Conservation (phyloP, 2,888 invertebrate species). For the Hartigia nigra region DNA sequence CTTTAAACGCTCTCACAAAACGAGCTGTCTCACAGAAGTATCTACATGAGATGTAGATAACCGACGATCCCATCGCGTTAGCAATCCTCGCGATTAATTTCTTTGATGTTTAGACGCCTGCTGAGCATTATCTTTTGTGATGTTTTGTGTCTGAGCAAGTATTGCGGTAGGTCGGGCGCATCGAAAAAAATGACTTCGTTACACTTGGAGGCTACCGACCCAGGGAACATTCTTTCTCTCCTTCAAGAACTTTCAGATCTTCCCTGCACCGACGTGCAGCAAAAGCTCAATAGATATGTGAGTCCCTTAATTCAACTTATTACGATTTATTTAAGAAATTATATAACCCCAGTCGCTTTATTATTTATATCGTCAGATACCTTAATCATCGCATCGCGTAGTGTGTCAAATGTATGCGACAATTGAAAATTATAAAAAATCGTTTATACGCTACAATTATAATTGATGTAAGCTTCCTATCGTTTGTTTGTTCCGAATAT, state of each 20-base stretch:
- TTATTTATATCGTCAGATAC: not conserved
- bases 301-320: constrained; percentile 44
- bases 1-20: not conserved
- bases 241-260: constrained; percentile 50
- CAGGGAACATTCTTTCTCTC: constrained; percentile 41
- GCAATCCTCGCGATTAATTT: not conserved
- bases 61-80: not conserved
- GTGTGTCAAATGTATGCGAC: not conserved
- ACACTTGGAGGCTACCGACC: constrained; percentile 23
- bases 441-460: not conserved
- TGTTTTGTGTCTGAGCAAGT: constrained; percentile 21
- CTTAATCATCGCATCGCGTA: not conserved
- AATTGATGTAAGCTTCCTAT: not conserved
- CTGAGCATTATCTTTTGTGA: constrained; percentile 21
- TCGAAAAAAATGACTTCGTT: constrained; percentile 32
- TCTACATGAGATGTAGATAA: constrained; percentile 9
- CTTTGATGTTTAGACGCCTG: constrained; percentile 19
- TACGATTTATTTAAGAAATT: constrained; percentile 4
- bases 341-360: constrained; percentile 9
- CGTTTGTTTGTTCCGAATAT: not conserved
- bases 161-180: constrained; percentile 22
- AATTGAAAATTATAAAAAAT: not conserved
- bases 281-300: constrained; percentile 73
- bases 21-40: not conserved
- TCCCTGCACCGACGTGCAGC: constrained; percentile 66